Conservation (phyloP, 2,797 vertebrate genomes). For the Labroides dimidiatus region DNA sequence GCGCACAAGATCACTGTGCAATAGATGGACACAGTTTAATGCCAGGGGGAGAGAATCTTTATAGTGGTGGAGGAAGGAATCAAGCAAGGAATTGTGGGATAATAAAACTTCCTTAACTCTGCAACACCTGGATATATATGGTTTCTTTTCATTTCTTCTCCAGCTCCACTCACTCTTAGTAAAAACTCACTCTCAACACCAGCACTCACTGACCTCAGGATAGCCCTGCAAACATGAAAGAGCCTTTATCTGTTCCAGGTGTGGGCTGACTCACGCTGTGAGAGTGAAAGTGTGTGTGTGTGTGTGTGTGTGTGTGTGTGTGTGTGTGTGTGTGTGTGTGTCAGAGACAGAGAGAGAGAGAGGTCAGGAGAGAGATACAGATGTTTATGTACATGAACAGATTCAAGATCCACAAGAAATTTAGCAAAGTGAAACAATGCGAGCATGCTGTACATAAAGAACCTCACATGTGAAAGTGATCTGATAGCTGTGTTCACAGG, state of each 20-base stretch:
- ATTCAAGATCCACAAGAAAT: conserved; percentile 64
- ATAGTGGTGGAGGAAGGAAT: conserved; percentile 55
- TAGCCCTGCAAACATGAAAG: conserved; percentile 85
- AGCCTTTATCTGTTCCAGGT: conserved; percentile 87
- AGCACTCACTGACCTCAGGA: conserved; percentile 82
- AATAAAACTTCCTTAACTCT: conserved; percentile 76
- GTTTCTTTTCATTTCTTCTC: conserved; percentile 79
- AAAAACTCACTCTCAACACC: conserved; percentile 82
- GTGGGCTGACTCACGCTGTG: conserved; percentile 74
- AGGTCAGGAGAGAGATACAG: conserved; percentile 56
- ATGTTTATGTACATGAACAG: conserved; percentile 66
- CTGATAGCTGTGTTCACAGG: conserved; percentile 28
- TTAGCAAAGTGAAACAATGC: conserved; percentile 61
- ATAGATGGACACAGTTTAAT: conserved; percentile 55
- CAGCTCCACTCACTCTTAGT: conserved; percentile 77
- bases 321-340: conserved; percentile 58
- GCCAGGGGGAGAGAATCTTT: conserved; percentile 48
- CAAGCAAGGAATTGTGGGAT: conserved; percentile 67
- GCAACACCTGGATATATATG: conserved; percentile 79
- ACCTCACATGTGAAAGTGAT: conserved; percentile 61
- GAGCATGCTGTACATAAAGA: conserved; percentile 48
- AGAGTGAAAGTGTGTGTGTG: conserved; percentile 46
- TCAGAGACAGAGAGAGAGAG: conserved; percentile 8
- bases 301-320: conserved; percentile 21
- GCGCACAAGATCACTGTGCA: conserved; percentile 48